These are phyloP conservation scores for Drosophila lowei DNA, from an alignment of 1,140 invertebrate genomes.

Conservation along the genomic window DNA sequence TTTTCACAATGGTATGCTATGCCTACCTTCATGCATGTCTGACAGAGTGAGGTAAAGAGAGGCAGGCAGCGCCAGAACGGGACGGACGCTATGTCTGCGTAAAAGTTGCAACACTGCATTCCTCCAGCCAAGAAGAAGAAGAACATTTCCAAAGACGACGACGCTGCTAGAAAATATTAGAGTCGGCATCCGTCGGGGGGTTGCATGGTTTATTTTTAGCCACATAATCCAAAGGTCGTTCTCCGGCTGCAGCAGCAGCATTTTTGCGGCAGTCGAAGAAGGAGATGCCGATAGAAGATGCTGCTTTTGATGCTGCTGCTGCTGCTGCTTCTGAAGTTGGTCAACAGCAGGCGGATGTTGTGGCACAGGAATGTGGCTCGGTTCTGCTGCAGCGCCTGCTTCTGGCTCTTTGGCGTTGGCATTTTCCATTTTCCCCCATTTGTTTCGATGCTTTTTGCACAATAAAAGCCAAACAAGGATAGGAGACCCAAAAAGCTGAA, in stretches of 20 bases:
- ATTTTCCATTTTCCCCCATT: conserved; percentile 15
- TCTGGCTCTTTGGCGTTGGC: conserved; percentile 17
- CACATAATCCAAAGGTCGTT: conserved; percentile 77
- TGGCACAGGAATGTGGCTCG: conserved; percentile 46
- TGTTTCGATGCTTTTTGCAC: conserved; percentile 41
- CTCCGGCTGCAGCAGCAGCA: conserved; percentile 52
- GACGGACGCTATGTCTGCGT: conserved; percentile 9
- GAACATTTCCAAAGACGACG: conserved; percentile 26
- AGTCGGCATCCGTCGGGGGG: conserved; percentile 39
- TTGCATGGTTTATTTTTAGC: conserved; percentile 76
- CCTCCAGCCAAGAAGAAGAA: conserved; percentile 56
- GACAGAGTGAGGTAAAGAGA: background rate
- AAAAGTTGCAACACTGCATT: conserved; percentile 81
- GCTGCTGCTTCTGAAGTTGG: conserved; percentile 43
- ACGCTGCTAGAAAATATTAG: conserved; percentile 70
- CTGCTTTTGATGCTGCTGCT: conserved; percentile 18
- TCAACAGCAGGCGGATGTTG: conserved; percentile 42
- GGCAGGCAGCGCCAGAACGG: conserved; percentile 4
- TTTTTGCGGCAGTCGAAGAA: conserved; percentile 43
- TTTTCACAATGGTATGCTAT: conserved; percentile 70
- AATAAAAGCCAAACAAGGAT: conserved; percentile 25
- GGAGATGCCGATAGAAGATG: conserved; percentile 14
- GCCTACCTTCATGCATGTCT: conserved; percentile 8
- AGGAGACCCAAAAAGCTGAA: conserved; percentile 27
- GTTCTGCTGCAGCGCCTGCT: conserved; percentile 25